phyloP scores from a whole-genome alignment of 2,888 invertebrate species.

The Lamellibrachia satsuma region DNA sequence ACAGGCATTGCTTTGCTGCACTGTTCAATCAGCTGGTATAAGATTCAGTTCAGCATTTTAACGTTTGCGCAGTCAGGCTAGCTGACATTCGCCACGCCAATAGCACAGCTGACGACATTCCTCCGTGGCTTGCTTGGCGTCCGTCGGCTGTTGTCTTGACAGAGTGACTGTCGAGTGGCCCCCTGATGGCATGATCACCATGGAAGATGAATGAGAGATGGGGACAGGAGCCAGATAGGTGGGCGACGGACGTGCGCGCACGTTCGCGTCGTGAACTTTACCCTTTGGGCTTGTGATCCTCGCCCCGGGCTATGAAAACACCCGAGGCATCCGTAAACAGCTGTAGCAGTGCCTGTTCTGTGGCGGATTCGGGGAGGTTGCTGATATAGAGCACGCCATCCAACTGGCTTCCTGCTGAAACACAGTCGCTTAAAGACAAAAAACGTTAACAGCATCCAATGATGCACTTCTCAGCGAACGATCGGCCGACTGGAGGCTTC shows the following conservation, averaged over 20 bases:
- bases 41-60: not conserved
- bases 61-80: not conserved
- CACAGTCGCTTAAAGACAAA: conserved; percentile 11
- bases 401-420: conserved; percentile 17
- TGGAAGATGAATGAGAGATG: not conserved
- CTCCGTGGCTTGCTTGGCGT: not conserved
- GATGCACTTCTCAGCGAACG: not conserved
- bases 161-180: not conserved
- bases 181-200: not conserved
- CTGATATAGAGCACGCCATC: conserved; percentile 17
- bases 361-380: conserved; percentile 10
- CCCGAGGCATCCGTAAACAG: conserved; percentile 7
- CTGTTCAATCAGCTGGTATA: not conserved
- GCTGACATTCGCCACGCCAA: not conserved
- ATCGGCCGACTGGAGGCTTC: not conserved
- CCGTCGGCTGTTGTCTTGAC: not conserved
- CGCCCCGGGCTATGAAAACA: conserved; percentile 3
- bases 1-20: not conserved
- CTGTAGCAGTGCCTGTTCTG: not conserved
- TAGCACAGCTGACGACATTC: not conserved
- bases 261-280: conserved; percentile 10
- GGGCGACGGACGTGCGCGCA: not conserved
- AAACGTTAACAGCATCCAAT: conserved; percentile 17
- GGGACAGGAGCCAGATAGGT: not conserved
- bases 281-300: conserved; percentile 17